A percentile compares a stretch with the other conserved stretches of the same genome.
Evolutionary conservation across 2,797 vertebrate genomes (phyloP).

Genomic region (Antennarius maculatus): DNA sequence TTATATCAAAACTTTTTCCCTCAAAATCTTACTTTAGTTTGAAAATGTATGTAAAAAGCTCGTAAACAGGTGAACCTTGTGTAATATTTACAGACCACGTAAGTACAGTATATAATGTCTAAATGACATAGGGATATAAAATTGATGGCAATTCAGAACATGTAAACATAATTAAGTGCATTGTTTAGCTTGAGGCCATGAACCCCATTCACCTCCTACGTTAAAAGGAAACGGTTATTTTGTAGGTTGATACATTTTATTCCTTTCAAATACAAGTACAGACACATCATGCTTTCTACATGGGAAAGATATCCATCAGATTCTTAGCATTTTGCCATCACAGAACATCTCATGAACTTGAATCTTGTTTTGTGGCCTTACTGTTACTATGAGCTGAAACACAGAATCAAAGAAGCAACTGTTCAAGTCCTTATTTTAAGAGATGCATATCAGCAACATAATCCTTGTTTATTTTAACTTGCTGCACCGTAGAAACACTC

Average conservation of each 20-base stretch:
- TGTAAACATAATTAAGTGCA: too few relatives aligned
- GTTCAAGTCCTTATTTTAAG: constrained; percentile 25
- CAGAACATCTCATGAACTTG: constrained; percentile 1
- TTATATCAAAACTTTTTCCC: too few relatives aligned
- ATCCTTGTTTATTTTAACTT: constrained; percentile 44
- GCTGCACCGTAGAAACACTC: constrained; percentile 18
- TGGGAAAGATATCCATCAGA: not conserved
- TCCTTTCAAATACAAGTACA: not conserved
- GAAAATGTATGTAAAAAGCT: too few relatives aligned
- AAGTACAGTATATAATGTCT: too few relatives aligned
- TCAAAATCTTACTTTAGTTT: too few relatives aligned
- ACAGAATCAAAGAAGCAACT: constrained; percentile 20
- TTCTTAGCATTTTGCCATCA: not conserved
- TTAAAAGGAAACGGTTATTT: too few relatives aligned
- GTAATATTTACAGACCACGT: too few relatives aligned
- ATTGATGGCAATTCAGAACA: too few relatives aligned
- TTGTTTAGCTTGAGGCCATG: too few relatives aligned
- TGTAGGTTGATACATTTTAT: not conserved
- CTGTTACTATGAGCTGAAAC: constrained; percentile 23
- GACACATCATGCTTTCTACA: not conserved
- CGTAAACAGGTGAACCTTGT: too few relatives aligned
- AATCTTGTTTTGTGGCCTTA: not conserved
- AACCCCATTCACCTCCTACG: too few relatives aligned
- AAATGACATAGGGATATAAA: too few relatives aligned
- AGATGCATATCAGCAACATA: constrained; percentile 35